A percentile compares a stretch with the other conserved stretches of the same genome.
phyloP scores from a whole-genome alignment of 2,797 vertebrate species.

The Scyliorhinus canicula region DNA sequence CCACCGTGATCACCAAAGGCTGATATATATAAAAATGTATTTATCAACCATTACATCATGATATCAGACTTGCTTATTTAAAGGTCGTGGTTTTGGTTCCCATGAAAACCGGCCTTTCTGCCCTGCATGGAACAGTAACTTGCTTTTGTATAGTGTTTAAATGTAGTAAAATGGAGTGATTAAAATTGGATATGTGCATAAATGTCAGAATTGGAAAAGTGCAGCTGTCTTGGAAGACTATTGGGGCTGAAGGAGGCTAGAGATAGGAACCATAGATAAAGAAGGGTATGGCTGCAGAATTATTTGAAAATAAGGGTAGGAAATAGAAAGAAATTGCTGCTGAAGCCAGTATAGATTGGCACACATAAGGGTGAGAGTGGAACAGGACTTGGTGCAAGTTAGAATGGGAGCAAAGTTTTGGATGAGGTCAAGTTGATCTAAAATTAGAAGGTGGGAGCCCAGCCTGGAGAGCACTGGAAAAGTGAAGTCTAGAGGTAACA shows the following conservation, averaged over 20 bases:
- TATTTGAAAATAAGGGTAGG: neutral
- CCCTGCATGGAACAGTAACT: too few relatives aligned
- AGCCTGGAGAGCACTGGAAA: neutral
- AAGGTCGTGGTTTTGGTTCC: too few relatives aligned
- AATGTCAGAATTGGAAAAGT: neutral
- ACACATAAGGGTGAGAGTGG: neutral
- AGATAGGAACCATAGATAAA: neutral
- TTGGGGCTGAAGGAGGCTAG: neutral
- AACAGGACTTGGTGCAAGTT: neutral
- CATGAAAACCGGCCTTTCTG: too few relatives aligned
- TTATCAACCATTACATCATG: too few relatives aligned
- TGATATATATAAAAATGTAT: too few relatives aligned
- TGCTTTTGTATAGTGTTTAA: too few relatives aligned
- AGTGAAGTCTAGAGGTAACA: neutral
- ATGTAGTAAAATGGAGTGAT: neutral
- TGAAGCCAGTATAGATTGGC: neutral
- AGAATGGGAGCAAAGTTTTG: neutral
- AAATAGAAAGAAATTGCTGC: neutral
- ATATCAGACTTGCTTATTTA: too few relatives aligned
- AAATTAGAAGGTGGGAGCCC: neutral
- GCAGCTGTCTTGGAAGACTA: neutral
- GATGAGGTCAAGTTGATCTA: neutral
- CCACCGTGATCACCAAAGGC: too few relatives aligned
- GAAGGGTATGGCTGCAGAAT: neutral
- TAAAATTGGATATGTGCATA: neutral